phyloP scores from a whole-genome alignment of 2,113 vertebrate genomes.

The Rhea pennata region DNA sequence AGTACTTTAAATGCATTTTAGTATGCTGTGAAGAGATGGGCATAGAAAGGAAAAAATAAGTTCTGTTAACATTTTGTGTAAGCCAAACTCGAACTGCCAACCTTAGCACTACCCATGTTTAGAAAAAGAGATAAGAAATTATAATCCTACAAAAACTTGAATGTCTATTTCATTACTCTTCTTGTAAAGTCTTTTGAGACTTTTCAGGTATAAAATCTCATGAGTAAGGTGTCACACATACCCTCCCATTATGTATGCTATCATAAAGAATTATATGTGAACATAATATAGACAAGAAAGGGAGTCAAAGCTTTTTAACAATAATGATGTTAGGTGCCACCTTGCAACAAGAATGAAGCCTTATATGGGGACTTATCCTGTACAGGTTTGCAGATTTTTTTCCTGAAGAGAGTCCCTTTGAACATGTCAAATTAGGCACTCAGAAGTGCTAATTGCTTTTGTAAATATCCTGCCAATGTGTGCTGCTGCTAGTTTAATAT shows the following conservation, averaged over 20 bases:
- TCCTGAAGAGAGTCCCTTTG: background rate
- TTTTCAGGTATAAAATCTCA: background rate
- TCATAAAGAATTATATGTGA: background rate
- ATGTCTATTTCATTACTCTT: background rate
- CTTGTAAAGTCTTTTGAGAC: background rate
- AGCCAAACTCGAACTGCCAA: background rate
- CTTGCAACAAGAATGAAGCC: background rate
- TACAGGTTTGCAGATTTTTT: background rate
- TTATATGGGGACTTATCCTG: background rate
- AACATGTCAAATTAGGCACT: background rate
- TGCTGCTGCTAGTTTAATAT: background rate
- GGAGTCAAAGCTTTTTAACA: background rate
- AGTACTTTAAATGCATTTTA: background rate
- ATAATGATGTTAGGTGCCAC: background rate
- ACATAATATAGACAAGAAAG: background rate
- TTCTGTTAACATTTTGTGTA: background rate
- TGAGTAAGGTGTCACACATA: fast-evolving
- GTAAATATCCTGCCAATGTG: constrained; percentile 38
- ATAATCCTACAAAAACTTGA: background rate
- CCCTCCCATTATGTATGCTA: background rate
- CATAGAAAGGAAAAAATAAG: background rate
- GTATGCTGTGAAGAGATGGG: background rate
- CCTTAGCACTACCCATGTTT: background rate
- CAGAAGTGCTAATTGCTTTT: constrained; percentile 30
- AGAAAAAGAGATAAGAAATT: background rate